Base-by-base conservation (phyloP, 2,797 vertebrate species). In the Otus scops region DNA sequence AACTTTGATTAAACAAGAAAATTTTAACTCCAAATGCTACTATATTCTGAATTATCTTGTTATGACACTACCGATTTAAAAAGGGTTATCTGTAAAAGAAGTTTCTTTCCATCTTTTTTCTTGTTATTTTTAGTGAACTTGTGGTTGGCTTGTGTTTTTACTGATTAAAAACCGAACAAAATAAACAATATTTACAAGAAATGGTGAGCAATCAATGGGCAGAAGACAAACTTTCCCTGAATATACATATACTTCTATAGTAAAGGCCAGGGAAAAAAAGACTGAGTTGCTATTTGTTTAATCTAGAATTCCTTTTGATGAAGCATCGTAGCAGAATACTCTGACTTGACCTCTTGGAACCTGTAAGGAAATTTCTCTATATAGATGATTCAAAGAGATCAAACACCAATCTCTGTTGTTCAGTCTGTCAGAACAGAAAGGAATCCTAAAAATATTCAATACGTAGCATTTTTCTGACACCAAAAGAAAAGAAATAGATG, bases 301-400 rank as follows among this genome's bases (percentile, higher is more conserved):
- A 93, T 90, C 88, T 90, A 17, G 71, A 92, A 71, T 92, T 90
- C 45, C 24, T 41, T 88, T 95, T 89, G 48, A 89, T 80, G 39
- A 92, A 67, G 8, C 26, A 17, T 39, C 7, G 1, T 83, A 79
- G 8, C 16, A 39, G n/a, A 89, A 85, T 68, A 38, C 16, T 54
- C 36, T 78, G 34, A 80, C 39, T 85, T 69, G 22, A 67, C 89
- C 48, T 74, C 73, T 75, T 61, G 61, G 27, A 88, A 83, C 18
- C 23, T 57, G 21, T 43, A 75, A 85, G 51, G 13, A 88, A 68
- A 83, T 83, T 82, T 79, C 24, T 85, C 56, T 61, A 2, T 54
- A 36, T 7, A 75, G 53, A 23, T 60, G 15, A 68, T 73, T 81
- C 28, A 48, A 91, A 85, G 21, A 71, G 11, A 84, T 78, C 57